Percentiles rank a stretch among this genome's conserved stretches.
These are phyloP conservation scores for Colistium nudipinnis DNA, from an alignment of 2,113 vertebrate genomes.

Conservation along the genomic window DNA sequence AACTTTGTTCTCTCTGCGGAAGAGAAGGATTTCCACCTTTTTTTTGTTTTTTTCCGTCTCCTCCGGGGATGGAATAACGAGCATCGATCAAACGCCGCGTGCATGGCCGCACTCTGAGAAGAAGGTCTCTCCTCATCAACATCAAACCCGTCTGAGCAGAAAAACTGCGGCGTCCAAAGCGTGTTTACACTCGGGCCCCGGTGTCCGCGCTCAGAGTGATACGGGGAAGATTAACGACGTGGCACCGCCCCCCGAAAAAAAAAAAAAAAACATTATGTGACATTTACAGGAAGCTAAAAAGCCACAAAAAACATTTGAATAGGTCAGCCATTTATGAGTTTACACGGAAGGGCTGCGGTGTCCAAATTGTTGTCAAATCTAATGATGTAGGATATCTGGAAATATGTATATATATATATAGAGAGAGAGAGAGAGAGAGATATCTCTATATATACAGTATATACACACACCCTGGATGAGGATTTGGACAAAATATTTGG, in stretches of 20 bases:
- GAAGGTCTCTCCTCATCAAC: conserved; percentile 84
- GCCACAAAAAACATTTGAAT: conserved; percentile 72
- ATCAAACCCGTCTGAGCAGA: conserved; percentile 86
- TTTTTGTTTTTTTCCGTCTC: conserved; percentile 25
- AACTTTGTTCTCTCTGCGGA: conserved; percentile 47
- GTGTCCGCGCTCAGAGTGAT: conserved; percentile 85
- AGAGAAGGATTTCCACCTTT: conserved; percentile 38
- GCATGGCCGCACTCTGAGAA: conserved; percentile 81
- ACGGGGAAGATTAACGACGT: conserved; percentile 79
- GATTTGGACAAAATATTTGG: no score
- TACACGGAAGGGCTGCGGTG: conserved; percentile 40
- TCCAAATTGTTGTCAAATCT: no score
- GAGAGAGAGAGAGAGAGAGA: no score
- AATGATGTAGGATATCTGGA: no score
- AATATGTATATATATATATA: no score
- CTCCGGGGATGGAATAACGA: conserved; percentile 70
- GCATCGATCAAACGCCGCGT: conserved; percentile 80
- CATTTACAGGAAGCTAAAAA: conserved; percentile 77
- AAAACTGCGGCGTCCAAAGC: conserved; percentile 86
- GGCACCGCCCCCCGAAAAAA: conserved; percentile 62
- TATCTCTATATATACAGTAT: no score
- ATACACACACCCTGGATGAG: no score
- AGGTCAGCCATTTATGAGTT: conserved; percentile 69
- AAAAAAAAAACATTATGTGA: conserved; percentile 76
- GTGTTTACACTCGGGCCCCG: conserved; percentile 83